Evolutionary conservation across 2,888 invertebrate genomes (phyloP).

Genomic region (Coelogynopora nodosa): DNA sequence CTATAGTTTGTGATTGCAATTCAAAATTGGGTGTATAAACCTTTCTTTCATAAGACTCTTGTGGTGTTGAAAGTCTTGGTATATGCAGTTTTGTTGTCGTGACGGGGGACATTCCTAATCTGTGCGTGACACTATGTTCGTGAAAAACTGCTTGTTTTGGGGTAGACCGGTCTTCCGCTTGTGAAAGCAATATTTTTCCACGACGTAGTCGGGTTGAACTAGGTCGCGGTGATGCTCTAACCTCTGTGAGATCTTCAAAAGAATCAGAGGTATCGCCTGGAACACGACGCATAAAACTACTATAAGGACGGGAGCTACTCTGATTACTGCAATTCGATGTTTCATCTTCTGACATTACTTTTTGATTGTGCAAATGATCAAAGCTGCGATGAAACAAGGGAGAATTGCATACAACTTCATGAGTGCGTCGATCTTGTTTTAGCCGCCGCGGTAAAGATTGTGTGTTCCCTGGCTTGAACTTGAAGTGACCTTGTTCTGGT

Average conservation of each 20-base stretch:
- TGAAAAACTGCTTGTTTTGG: neutral
- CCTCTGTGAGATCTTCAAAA: neutral
- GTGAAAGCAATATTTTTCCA: neutral
- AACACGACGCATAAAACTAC: neutral
- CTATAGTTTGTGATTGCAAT: neutral
- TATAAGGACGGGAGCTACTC: neutral
- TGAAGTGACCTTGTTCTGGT: neutral
- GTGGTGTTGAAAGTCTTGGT: neutral
- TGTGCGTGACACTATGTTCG: neutral
- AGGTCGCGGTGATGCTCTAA: neutral
- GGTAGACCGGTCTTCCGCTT: neutral
- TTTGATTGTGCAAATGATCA: neutral
- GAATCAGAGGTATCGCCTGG: neutral
- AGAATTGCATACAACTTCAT: neutral
- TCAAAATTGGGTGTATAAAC: neutral
- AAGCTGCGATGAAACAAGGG: neutral
- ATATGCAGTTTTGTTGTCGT: neutral
- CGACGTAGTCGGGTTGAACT: neutral
- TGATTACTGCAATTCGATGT: neutral
- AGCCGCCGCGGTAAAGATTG: neutral
- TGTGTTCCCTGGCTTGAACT: neutral
- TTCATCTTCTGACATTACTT: neutral
- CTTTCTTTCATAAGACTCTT: neutral
- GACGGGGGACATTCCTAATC: neutral
- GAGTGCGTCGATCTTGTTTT: neutral